Conservation (phyloP, 2,113 vertebrate genomes). For the Todiramphus saurophagus region DNA sequence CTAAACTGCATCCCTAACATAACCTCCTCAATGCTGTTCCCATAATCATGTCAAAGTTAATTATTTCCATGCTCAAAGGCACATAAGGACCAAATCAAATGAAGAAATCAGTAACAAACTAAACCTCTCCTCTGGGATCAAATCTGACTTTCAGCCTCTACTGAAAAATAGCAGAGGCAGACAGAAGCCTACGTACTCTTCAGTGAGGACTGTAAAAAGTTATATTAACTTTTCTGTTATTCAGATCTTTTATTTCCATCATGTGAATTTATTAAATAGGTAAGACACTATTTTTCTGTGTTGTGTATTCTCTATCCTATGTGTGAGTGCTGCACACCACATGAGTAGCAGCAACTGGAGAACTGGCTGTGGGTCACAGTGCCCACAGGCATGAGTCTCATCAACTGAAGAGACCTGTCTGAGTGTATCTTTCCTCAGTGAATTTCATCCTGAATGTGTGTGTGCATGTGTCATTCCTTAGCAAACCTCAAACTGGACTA, state of each 20-base stretch:
- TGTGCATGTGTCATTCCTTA: not conserved
- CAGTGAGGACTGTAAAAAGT: not conserved
- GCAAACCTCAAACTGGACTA: not conserved
- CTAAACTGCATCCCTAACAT: not conserved
- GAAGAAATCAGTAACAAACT: not conserved
- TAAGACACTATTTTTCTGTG: not conserved
- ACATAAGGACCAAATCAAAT: not conserved
- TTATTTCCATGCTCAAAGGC: not conserved
- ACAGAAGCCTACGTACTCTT: not conserved
- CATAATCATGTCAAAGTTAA: not conserved
- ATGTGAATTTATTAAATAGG: not conserved
- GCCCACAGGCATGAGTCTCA: not conserved
- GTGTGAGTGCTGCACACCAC: not conserved
- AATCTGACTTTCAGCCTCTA: not conserved
- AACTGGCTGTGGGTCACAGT: not conserved
- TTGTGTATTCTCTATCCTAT: not conserved
- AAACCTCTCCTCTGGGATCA: not conserved
- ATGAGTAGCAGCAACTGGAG: not conserved
- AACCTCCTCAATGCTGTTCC: not conserved
- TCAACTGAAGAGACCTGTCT: not conserved
- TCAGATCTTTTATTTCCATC: not conserved
- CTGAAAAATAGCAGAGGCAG: not conserved
- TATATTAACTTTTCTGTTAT: not conserved
- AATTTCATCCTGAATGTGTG: not conserved
- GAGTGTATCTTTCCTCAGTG: not conserved